Evolutionary conservation across 2,797 vertebrate species (phyloP).

Genomic region (Chromobotia macracanthus): DNA sequence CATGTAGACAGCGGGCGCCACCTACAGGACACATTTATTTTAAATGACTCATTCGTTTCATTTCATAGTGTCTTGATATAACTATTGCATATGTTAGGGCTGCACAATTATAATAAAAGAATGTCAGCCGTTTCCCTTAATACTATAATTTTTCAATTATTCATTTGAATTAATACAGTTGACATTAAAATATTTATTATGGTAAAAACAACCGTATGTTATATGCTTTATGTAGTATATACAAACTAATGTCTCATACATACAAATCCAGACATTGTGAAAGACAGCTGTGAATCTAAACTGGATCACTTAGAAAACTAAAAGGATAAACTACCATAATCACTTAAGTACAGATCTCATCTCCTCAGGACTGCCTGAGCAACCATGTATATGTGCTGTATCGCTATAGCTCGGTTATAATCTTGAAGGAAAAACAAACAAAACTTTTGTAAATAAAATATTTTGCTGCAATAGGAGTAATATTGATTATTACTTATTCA

Average conservation of each 20-base stretch:
- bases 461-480: no score
- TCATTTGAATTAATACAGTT: neutral
- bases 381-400: no score
- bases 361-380: no score
- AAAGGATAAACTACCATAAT: no score
- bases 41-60: neutral
- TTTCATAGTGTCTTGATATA: neutral
- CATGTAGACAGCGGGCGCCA: slow-evolving; percentile 69
- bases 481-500: neutral
- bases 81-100: neutral
- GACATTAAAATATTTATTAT: neutral
- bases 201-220: neutral
- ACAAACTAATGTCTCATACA: neutral
- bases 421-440: no score
- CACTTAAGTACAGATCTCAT: no score
- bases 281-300: no score
- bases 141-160: neutral
- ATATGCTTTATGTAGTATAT: neutral
- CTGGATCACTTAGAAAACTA: no score
- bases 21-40: slow-evolving; percentile 47
- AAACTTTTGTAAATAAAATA: no score
- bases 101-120: neutral
- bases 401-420: no score
- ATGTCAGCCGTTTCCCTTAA: neutral
- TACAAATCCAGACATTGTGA: neutral